Percentiles rank a stretch among this genome's conserved stretches.
phyloP scores from a whole-genome alignment of 2,888 invertebrate genomes.

The Drosophila villosipedis region DNA sequence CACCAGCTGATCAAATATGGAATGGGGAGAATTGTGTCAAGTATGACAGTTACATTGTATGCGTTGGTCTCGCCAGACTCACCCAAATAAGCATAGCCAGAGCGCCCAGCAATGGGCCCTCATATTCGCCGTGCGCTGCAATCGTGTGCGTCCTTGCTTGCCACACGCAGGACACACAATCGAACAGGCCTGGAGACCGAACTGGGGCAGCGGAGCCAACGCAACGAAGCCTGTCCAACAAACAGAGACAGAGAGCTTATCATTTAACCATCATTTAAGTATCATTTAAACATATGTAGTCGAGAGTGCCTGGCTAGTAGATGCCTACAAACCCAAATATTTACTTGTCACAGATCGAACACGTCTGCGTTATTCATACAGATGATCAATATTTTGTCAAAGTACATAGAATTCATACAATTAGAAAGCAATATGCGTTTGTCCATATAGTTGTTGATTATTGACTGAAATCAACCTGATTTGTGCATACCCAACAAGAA shows the following conservation, averaged over 20 bases:
- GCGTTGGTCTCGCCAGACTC: background rate
- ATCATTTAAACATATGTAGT: background rate
- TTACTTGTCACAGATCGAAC: background rate
- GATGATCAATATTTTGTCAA: background rate
- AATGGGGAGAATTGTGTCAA: background rate
- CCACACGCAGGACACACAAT: slow-evolving; percentile 63
- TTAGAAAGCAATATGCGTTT: background rate
- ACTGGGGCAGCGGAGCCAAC: slow-evolving; percentile 36
- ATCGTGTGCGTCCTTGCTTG: slow-evolving; percentile 34
- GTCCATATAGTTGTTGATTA: background rate
- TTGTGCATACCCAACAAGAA: background rate
- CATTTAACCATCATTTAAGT: background rate
- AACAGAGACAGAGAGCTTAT: background rate
- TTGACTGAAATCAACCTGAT: background rate
- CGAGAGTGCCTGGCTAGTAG: background rate
- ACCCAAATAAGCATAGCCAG: slow-evolving; percentile 58
- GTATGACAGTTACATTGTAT: background rate
- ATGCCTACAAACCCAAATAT: background rate
- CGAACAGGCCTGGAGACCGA: slow-evolving; percentile 20
- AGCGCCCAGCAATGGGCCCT: slow-evolving; percentile 48
- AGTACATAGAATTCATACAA: background rate
- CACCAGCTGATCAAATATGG: slow-evolving; percentile 44
- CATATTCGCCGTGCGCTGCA: slow-evolving; percentile 14
- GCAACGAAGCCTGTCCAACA: slow-evolving; percentile 38
- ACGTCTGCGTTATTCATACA: background rate